A percentile compares a stretch with the other conserved stretches of the same genome.
These are phyloP conservation scores for Andrena fulva DNA, from an alignment of 2,888 invertebrate species.

Conservation along the genomic window DNA sequence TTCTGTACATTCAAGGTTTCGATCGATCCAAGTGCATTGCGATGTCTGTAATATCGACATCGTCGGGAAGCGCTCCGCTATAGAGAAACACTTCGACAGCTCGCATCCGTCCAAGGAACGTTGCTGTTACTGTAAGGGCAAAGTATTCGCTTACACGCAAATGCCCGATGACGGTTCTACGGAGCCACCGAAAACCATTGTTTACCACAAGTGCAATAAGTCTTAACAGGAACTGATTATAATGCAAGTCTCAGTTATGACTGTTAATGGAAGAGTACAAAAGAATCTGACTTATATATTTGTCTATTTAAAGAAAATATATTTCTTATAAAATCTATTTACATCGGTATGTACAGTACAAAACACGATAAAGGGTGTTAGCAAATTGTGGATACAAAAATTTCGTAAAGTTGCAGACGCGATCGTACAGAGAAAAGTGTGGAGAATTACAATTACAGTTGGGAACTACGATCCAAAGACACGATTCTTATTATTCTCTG, in stretches of 20 bases:
- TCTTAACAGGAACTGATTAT: slow-evolving; percentile 3
- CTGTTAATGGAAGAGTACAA: slow-evolving; percentile 1
- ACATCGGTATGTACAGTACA: slow-evolving; percentile 9
- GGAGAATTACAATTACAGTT: slow-evolving; percentile 3
- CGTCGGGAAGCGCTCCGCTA: slow-evolving; percentile 69
- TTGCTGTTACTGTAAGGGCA: slow-evolving; percentile 79
- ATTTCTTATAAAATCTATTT: slow-evolving; percentile 19
- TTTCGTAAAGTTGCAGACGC: neutral
- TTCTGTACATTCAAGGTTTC: slow-evolving; percentile 79
- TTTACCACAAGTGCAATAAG: slow-evolving; percentile 76
- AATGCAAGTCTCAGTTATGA: neutral
- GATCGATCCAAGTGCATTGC: slow-evolving; percentile 72
- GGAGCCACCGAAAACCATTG: slow-evolving; percentile 37
- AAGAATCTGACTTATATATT: slow-evolving; percentile 12
- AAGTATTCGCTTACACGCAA: slow-evolving; percentile 76
- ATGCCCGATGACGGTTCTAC: neutral
- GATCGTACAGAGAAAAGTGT: neutral
- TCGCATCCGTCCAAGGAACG: slow-evolving; percentile 71
- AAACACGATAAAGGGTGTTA: neutral
- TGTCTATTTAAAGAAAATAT: slow-evolving; percentile 18
- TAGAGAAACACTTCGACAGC: slow-evolving; percentile 77
- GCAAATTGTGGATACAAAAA: slow-evolving; percentile 1
- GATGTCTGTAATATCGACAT: slow-evolving; percentile 74
- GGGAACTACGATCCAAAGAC: slow-evolving; percentile 17
- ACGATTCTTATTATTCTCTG: slow-evolving; percentile 24